Conservation (phyloP, 2,113 vertebrate species). For the Megaceryle torquata region DNA sequence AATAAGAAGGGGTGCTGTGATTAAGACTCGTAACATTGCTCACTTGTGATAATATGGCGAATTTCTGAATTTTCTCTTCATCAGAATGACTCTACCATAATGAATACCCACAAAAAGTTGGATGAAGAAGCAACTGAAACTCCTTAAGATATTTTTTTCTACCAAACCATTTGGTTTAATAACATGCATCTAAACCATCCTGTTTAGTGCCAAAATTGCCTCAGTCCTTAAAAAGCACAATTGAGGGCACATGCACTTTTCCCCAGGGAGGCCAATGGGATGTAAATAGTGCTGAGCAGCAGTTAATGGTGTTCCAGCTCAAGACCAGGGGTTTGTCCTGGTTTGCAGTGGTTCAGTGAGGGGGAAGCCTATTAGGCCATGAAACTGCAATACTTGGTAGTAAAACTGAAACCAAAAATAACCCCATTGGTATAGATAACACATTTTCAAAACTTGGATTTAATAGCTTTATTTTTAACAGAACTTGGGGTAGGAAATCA, state of each 20-base stretch:
- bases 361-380: background rate
- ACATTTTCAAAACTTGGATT: background rate
- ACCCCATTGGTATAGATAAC: too few species aligned
- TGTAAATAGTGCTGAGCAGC: background rate
- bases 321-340: background rate
- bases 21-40: background rate
- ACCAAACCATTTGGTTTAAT: background rate
- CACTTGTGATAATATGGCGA: background rate
- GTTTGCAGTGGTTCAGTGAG: background rate
- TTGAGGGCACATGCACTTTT: fast-evolving
- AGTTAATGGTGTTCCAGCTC: background rate
- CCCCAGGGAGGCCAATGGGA: background rate
- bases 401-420: background rate
- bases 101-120: background rate
- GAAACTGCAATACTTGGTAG: background rate
- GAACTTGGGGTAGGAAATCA: background rate
- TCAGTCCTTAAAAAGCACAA: background rate
- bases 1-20: background rate
- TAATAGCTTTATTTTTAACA: background rate
- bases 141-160: background rate
- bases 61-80: background rate
- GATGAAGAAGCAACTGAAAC: background rate
- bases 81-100: background rate
- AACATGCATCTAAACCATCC: background rate
- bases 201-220: background rate